These are phyloP conservation scores for Merodon equestris DNA, from an alignment of 2,888 invertebrate species.

Conservation along the genomic window DNA sequence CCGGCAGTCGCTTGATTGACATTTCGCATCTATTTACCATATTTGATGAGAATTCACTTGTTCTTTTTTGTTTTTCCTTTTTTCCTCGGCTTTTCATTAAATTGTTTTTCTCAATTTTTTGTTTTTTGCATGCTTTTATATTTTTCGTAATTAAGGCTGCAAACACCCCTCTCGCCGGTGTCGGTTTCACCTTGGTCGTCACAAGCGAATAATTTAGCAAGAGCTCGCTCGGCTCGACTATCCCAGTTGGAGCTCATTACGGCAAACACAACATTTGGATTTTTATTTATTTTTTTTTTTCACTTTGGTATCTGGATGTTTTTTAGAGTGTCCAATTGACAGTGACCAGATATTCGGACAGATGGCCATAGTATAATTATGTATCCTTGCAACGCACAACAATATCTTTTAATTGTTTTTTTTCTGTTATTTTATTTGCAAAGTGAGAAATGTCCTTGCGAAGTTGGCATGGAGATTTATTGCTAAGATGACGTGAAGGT, in stretches of 20 bases:
- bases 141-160: constrained; percentile 58
- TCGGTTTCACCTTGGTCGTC: constrained; percentile 37
- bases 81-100: too few relatives aligned
- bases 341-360: too few relatives aligned
- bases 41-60: constrained; percentile 57
- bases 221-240: constrained; percentile 24
- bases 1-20: constrained; percentile 60
- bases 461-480: constrained; percentile 14
- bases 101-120: constrained; percentile 11
- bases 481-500: constrained; percentile 37
- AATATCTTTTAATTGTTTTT: constrained; percentile 43
- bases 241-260: constrained; percentile 42
- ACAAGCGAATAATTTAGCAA: constrained; percentile 53
- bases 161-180: constrained; percentile 36
- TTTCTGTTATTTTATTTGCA: constrained; percentile 54
- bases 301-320: too few relatives aligned
- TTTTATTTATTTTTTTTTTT: too few relatives aligned
- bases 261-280: constrained; percentile 50
- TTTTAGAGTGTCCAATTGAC: too few relatives aligned
- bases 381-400: background rate
- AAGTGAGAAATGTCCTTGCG: constrained; percentile 38
- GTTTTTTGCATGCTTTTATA: constrained; percentile 56
- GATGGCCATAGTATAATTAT: constrained; percentile 64
- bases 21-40: constrained; percentile 68
- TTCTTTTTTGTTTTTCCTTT: constrained; percentile 34